These are phyloP conservation scores for Acheta domesticus DNA, from an alignment of 2,888 invertebrate genomes.

Conservation along the genomic window DNA sequence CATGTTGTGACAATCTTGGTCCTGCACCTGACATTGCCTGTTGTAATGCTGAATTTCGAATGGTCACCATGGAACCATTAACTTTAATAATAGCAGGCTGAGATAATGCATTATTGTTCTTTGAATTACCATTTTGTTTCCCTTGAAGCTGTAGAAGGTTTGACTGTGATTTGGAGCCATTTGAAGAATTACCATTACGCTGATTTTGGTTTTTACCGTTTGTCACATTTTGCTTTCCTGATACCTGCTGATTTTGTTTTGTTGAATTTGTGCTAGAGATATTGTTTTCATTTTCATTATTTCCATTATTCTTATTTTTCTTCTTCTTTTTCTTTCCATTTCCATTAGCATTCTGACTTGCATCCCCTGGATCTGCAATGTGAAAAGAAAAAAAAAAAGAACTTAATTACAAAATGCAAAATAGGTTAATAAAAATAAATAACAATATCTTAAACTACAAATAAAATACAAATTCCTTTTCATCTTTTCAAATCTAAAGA, in stretches of 20 bases:
- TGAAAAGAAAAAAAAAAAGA: too few species aligned
- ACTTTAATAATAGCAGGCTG: conserved; percentile 64
- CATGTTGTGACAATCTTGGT: conserved; percentile 39
- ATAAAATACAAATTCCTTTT: too few species aligned
- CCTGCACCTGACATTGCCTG: conserved; percentile 45
- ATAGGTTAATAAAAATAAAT: too few species aligned
- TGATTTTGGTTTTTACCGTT: conserved; percentile 23
- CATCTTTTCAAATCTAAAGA: too few species aligned
- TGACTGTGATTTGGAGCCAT: conserved; percentile 18
- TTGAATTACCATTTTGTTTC: neutral
- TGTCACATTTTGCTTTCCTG: conserved; percentile 23
- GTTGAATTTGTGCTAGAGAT: conserved; percentile 22
- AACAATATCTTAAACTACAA: too few species aligned
- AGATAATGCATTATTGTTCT: conserved; percentile 35
- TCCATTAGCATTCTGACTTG: conserved; percentile 48
- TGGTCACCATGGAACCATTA: conserved; percentile 76
- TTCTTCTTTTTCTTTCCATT: conserved; percentile 57
- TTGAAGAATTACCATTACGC: conserved; percentile 21
- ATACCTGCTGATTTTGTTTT: conserved; percentile 24
- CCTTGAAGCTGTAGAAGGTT: conserved; percentile 6
- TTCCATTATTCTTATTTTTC: conserved; percentile 41
- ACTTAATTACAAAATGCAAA: too few species aligned
- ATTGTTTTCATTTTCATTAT: conserved; percentile 40
- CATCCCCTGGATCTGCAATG: neutral
- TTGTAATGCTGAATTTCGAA: conserved; percentile 68